A percentile compares a stretch with the other conserved stretches of the same genome.
Evolutionary conservation across 2,888 invertebrate species (phyloP).

Genomic region (Caenorhabditis becei): DNA sequence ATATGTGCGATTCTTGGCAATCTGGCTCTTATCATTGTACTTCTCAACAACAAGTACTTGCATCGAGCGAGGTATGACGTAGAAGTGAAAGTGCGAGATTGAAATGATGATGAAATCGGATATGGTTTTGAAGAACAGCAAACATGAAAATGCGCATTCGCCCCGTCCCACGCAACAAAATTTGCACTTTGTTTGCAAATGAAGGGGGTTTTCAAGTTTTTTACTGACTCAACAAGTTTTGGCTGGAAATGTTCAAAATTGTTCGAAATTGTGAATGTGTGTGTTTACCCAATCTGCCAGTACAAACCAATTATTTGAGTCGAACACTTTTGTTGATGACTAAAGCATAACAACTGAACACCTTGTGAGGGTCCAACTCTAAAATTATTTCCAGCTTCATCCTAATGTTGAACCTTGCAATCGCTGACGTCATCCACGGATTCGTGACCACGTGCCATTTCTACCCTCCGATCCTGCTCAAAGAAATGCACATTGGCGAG

Average conservation of each 20-base stretch:
- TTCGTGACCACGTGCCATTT: constrained; percentile 79
- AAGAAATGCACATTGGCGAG: constrained; percentile 72
- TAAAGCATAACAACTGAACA: neutral
- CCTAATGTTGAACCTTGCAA: constrained; percentile 79
- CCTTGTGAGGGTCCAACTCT: neutral
- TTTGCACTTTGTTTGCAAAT: constrained; percentile 21
- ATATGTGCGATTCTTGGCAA: constrained; percentile 78
- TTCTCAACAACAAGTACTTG: constrained; percentile 78
- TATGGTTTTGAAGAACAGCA: constrained; percentile 57
- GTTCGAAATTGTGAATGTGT: constrained; percentile 4
- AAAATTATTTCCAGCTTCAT: constrained; percentile 74
- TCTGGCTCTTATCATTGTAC: constrained; percentile 75
- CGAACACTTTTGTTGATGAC: constrained; percentile 8
- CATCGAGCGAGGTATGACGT: constrained; percentile 75
- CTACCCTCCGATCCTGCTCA: constrained; percentile 79
- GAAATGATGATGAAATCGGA: constrained; percentile 55
- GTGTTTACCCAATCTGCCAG: constrained; percentile 37
- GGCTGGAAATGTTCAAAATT: no score
- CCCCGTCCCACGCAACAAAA: constrained; percentile 49
- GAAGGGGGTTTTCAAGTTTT: no score
- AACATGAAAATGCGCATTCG: constrained; percentile 29
- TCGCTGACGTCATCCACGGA: constrained; percentile 81
- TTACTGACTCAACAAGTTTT: no score
- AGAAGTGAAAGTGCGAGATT: constrained; percentile 45
- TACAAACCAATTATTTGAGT: constrained; percentile 35